Evolutionary conservation across 2,888 invertebrate genomes (phyloP), one percentile per base, ranked within the genome.

Genomic region (Chrysolina haemoptera): DNA sequence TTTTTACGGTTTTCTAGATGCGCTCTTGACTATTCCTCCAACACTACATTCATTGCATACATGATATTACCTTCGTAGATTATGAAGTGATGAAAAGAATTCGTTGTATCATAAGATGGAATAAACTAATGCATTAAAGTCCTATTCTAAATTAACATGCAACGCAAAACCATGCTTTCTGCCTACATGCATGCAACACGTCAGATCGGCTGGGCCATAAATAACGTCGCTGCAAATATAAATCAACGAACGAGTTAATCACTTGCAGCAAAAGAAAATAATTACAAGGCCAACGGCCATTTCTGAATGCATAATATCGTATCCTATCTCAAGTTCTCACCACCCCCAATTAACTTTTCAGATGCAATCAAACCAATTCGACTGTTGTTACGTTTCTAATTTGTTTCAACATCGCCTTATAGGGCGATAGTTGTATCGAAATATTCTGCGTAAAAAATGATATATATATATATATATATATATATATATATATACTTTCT

Each of bases 221-320:
- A 87, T 87, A 83, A 85, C 81, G 76, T 79, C 83, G 85, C 83
- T 84, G 84, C 85, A 86, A 86, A 86, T 86, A 87, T 88, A 88
- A 88, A 88, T 88, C 88, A 87, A 87, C 87, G 85, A 87, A 87
- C 87, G 87, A 88, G 88, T 88, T 88, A 88, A 88, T 88, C 88
- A 88, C 87, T 87, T 84, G 86, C 85, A 85, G 86, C 84, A 85
- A 85, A 86, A 86, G 87, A 87, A 87, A 88, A 88, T 88, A 88
- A 88, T 88, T 87, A 87, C 88, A 87, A 88, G 88, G 88, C 86
- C 87, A 85, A 82, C 85, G 83, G 84, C 84, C 84, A 84, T 84
- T 83, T 83, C 81, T 79, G 79, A 80, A 77, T 76, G 76, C 68
- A 74, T 79, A 78, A 78, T 78, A 77, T 75, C 71, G 75, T 75